Conservation (phyloP, 2,797 vertebrate genomes). For the Alauda arvensis region DNA sequence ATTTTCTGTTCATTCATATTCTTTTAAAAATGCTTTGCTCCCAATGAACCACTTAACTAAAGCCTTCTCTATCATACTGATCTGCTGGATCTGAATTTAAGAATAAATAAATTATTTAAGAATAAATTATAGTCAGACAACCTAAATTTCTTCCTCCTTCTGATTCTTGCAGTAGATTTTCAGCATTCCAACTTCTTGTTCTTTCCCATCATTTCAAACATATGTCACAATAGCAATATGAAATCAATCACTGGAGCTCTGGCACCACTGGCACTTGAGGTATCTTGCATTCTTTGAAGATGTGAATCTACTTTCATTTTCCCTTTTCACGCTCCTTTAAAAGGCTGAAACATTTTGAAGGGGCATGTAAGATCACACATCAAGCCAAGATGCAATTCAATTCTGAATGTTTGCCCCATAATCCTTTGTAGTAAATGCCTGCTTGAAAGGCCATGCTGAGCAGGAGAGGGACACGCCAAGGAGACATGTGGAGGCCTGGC, state of each 20-base stretch:
- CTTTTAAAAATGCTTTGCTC: background rate
- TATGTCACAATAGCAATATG: background rate
- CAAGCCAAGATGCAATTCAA: background rate
- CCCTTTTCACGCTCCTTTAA: background rate
- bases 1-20: background rate
- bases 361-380: accelerated
- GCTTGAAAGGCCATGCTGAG: background rate
- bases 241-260: background rate
- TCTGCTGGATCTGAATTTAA: background rate
- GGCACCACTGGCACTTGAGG: background rate
- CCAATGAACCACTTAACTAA: background rate
- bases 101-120: background rate
- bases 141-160: background rate
- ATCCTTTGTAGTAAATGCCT: background rate
- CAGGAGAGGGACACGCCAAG: background rate
- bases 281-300: background rate
- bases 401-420: background rate
- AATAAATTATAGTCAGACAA: background rate
- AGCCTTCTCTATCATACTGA: background rate
- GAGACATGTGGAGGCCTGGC: background rate
- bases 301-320: background rate
- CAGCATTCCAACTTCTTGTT: background rate
- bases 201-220: background rate
- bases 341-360: background rate
- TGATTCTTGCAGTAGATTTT: background rate